Conservation (phyloP, 2,113 vertebrate genomes). For the cattle (Bos taurus) region DNA sequence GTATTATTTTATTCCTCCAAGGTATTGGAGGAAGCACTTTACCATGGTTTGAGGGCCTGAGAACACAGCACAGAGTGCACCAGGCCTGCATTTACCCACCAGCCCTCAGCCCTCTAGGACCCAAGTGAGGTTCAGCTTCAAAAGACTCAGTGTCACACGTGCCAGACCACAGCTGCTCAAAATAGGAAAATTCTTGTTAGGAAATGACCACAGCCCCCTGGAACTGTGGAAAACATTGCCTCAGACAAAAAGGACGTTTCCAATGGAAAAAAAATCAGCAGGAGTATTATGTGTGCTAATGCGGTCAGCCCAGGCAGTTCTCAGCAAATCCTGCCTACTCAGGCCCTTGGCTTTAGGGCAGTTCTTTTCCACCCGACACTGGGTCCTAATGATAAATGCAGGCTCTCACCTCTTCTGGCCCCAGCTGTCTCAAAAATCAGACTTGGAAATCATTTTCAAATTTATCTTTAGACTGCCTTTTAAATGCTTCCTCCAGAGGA, state of each 20-base stretch:
- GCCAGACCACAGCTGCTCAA: conserved; percentile 72
- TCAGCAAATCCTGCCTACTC: background rate
- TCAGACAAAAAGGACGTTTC: conserved; percentile 70
- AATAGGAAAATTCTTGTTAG: conserved; percentile 67
- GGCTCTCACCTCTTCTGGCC: background rate
- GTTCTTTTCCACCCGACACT: background rate
- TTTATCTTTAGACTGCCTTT: background rate
- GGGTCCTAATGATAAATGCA: conserved; percentile 37
- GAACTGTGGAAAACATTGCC: conserved; percentile 72
- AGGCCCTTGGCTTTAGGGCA: background rate
- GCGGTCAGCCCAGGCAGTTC: conserved; percentile 25
- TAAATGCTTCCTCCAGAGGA: conserved; percentile 6
- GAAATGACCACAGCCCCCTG: conserved; percentile 61
- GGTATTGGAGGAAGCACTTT: background rate
- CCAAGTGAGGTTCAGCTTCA: background rate
- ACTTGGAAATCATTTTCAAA: conserved; percentile 33
- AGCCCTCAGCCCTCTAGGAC: background rate
- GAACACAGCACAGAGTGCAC: background rate
- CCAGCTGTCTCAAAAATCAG: conserved; percentile 16
- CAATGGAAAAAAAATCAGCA: conserved; percentile 64
- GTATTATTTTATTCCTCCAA: background rate
- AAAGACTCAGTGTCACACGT: background rate
- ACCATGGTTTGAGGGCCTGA: background rate
- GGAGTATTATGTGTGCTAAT: conserved; percentile 43
- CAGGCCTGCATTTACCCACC: background rate